Evolutionary conservation across 2,888 invertebrate genomes (phyloP), one percentile per base, ranked within the genome.

Genomic region (Agrochola litura): DNA sequence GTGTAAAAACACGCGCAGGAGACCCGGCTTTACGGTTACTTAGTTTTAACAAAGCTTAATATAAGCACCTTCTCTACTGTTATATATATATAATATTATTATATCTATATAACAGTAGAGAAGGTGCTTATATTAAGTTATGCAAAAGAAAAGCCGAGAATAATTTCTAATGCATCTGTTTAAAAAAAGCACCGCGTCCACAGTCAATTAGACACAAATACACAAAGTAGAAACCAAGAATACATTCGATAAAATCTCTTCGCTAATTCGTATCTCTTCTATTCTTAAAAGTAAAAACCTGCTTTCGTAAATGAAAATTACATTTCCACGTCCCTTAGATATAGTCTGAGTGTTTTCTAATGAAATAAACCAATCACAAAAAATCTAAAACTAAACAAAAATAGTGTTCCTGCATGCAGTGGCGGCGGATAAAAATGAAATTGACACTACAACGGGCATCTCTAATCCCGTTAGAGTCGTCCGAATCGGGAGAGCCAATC

Each of bases 381-480:
- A 67, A 67, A 52, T 37, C n/a, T 68, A 76, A 60, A 63, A 61
- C 25, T 46, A 68, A 61, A 85, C 54, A 60, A 72, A 69, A 64
- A 65, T 41, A 49, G 49, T 66, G 56, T 41, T 30, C 19, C 69
- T 19, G 52, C 64, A 61, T 71, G 61, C 67, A 65, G 52, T 46
- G 14, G 41, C 58, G 14, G 54, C 54, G 25, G 73, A 82, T 77
- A 83, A 86, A 82, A 80, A 81, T 66, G 60, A 74, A 86, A 89
- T 84, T 85, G 86, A 85, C 85, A 89, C 80, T 76, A 63, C 65
- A 82, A 85, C 85, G 70, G 82, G 75, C 86, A 81, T 77, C 70
- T 71, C 82, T 86, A 89, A 88, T 88, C 82, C 78, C n/a, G 77
- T 89, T 82, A 90, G 25, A 82, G 67, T 71, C 73, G 61, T 63